Base-by-base conservation (phyloP, 2,113 vertebrate species). In the Alligator sinensis region DNA sequence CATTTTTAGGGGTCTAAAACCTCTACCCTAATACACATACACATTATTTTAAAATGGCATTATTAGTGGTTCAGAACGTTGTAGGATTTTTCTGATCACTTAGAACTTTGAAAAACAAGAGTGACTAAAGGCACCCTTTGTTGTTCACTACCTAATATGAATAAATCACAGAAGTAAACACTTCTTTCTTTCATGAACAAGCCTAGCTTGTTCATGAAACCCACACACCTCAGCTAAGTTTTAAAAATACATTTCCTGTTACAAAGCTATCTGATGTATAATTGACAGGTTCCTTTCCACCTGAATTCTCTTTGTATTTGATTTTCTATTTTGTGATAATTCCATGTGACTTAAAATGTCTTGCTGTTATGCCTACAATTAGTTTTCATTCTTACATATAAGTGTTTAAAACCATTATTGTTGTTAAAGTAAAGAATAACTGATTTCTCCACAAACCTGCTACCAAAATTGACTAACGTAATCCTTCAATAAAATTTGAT, bases 291-390 rank as follows among this genome's bases (percentile, higher is more conserved):
- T 86, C 34, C 28, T 81, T 96, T 90, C 87, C 82, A n/a, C 19
- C 21, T 60, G 63, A 87, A 10, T 5, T 30, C 17, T 80, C 30
- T 75, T 34, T 38, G 61, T 25, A 47, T 59, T 83, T 11, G 27
- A 30, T 94, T 92, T 90, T 18, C 63, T 80, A 13, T 54, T 10
- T 47, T 87, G 57, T 25, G 66, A 61, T 90, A 86, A 91, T 87
- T 93, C 57, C 25, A 47, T 19, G 4, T 15, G 11, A 17, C 68
- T 60, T 93, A 28, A 75, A 9, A 64, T 84, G 15, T 24, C 2
- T 77, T 86, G 34, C 30, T 87, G 82, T 87, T 57, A 3, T 87
- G 80, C 63, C 63, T 28, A 2, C 22, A 68, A 47, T 82, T 91
- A 81, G 63, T 87, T 64, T 47, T 34, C 19, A 78, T 93, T 55